These are phyloP conservation scores for Colostygia pectinataria DNA, from an alignment of 2,888 invertebrate species.

Conservation along the genomic window DNA sequence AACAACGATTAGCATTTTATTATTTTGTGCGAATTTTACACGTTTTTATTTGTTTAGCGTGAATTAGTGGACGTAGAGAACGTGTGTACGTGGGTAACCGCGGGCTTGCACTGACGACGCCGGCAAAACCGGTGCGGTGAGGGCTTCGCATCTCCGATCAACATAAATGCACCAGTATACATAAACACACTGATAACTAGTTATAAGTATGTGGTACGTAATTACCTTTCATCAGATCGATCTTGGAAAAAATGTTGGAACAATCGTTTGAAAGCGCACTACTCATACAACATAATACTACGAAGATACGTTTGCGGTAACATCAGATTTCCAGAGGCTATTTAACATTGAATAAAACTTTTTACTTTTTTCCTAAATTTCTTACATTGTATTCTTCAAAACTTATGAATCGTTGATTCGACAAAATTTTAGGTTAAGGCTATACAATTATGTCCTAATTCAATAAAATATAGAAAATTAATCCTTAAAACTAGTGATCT, in stretches of 20 bases:
- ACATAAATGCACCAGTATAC: slow-evolving; percentile 9
- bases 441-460: too few relatives aligned
- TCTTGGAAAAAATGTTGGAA: slow-evolving; percentile 54
- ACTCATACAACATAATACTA: slow-evolving; percentile 18
- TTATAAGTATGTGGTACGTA: slow-evolving; percentile 39
- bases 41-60: slow-evolving; percentile 27
- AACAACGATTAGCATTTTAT: slow-evolving; percentile 7
- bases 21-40: background rate
- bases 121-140: slow-evolving; percentile 47
- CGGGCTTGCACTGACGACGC: slow-evolving; percentile 38
- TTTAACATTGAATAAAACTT: background rate
- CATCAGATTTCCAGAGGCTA: slow-evolving; percentile 35
- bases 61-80: background rate
- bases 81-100: slow-evolving; percentile 36
- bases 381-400: too few relatives aligned
- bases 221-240: slow-evolving; percentile 61
- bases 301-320: background rate
- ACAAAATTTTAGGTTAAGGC: too few relatives aligned
- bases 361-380: too few relatives aligned
- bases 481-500: too few relatives aligned
- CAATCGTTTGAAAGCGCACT: slow-evolving; percentile 58
- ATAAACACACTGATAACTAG: slow-evolving; percentile 19
- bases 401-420: too few relatives aligned
- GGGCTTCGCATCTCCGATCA: slow-evolving; percentile 34
- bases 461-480: too few relatives aligned